Evolutionary conservation across 2,888 invertebrate genomes (phyloP).

Genomic region (Agapostemon virescens): DNA sequence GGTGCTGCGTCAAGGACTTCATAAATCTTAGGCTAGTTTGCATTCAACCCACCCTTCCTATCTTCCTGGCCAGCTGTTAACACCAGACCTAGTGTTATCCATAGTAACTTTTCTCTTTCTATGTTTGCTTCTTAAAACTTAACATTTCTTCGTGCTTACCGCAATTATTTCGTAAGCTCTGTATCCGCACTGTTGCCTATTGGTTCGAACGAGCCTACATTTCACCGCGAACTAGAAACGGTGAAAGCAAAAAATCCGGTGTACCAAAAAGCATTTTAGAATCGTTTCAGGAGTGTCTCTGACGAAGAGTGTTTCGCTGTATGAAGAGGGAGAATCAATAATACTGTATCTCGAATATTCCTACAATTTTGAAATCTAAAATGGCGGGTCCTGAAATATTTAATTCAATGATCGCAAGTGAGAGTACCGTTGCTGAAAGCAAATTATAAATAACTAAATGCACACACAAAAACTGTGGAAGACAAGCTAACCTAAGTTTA

Average conservation of each 20-base stretch:
- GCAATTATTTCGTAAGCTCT: neutral
- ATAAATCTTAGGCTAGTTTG: neutral
- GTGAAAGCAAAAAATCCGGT: neutral
- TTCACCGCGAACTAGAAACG: neutral
- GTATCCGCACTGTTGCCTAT: neutral
- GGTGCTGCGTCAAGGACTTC: neutral
- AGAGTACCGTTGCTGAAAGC: no score
- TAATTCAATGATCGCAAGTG: no score
- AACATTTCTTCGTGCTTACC: neutral
- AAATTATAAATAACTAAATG: no score
- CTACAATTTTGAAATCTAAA: no score
- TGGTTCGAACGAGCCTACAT: neutral
- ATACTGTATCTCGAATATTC: neutral
- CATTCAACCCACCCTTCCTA: neutral
- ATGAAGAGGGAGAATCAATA: neutral
- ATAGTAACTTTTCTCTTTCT: no score
- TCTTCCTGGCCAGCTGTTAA: neutral
- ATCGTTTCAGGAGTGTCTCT: slow-evolving; percentile 2
- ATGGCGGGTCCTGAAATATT: no score
- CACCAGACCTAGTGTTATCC: neutral
- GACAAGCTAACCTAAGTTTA: no score
- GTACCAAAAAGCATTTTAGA: slow-evolving; percentile 13
- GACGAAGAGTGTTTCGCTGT: neutral
- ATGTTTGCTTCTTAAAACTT: no score
- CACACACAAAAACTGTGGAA: no score